Conservation (phyloP, 53 echinoderm and acorn worm genomes). For the Temnopleurus reevesii region DNA sequence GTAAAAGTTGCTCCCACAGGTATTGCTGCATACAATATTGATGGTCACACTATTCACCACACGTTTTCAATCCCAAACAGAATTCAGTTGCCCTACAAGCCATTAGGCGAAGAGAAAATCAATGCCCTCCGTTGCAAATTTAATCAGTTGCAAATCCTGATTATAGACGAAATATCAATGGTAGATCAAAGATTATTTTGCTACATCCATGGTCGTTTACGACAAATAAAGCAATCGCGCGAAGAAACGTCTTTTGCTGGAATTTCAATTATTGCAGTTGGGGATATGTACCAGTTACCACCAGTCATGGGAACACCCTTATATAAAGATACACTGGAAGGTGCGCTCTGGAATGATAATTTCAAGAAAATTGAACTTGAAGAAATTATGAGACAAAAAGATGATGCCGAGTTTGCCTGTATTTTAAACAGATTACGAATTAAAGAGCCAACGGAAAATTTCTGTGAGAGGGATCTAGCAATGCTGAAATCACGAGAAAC, state of each 20-base stretch:
- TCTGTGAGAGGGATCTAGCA: constrained; percentile 49
- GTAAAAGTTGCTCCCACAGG: constrained; percentile 60
- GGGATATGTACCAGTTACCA: constrained; percentile 72
- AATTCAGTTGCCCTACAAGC: constrained; percentile 48
- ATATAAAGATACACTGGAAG: constrained; percentile 24
- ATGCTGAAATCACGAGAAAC: constrained; percentile 53
- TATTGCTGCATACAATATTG: constrained; percentile 62
- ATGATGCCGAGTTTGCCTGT: constrained; percentile 64
- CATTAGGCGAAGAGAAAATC: constrained; percentile 65
- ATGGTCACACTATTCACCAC: constrained; percentile 63
- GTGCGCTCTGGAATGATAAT: constrained; percentile 61
- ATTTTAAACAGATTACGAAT: constrained; percentile 57
- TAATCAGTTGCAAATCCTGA: constrained; percentile 63
- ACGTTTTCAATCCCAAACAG: constrained; percentile 47
- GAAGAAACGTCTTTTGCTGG: constrained; percentile 59
- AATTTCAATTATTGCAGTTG: constrained; percentile 71
- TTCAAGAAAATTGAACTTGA: constrained; percentile 62
- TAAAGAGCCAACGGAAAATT: constrained; percentile 10
- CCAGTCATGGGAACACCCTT: constrained; percentile 62
- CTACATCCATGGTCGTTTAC: constrained; percentile 68
- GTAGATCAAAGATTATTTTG: constrained; percentile 66
- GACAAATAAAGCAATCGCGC: constrained; percentile 65
- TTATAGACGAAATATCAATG: constrained; percentile 85
- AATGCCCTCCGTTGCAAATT: constrained; percentile 59
- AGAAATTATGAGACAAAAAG: constrained; percentile 79